Percentiles rank a stretch among this genome's conserved stretches.
Evolutionary conservation across 2,888 invertebrate species (phyloP).

Genomic region (Cephus rjabovi): DNA sequence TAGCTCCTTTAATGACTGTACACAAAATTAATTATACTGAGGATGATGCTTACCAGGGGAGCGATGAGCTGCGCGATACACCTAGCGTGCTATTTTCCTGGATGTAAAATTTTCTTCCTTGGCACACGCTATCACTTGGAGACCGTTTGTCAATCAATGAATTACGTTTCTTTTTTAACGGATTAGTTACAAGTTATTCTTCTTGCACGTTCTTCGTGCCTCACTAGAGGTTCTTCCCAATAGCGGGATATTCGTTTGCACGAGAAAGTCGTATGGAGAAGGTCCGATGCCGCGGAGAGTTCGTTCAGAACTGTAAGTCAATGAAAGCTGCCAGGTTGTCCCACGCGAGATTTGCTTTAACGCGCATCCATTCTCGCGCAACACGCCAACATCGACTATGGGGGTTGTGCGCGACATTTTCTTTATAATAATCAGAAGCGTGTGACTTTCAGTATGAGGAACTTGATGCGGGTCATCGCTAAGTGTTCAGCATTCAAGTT

Average conservation of each 20-base stretch:
- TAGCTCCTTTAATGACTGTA: neutral
- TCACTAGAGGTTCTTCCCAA: neutral
- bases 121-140: neutral
- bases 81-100: neutral
- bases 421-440: neutral
- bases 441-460: neutral
- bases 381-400: neutral
- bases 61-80: neutral
- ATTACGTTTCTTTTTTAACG: neutral
- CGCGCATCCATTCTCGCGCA: neutral
- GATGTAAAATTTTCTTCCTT: neutral
- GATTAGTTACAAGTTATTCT: neutral
- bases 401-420: neutral
- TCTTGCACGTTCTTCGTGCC: neutral
- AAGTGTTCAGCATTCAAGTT: neutral
- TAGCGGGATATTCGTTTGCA: neutral
- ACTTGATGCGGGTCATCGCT: neutral
- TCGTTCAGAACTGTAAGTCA: conserved; percentile 6
- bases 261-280: neutral
- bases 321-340: neutral
- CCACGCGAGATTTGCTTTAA: neutral
- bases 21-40: neutral
- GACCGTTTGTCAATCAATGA: neutral
- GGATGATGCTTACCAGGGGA: neutral
- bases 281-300: neutral